Base-by-base conservation (phyloP, 2,888 invertebrate species). In the Eustalomyia histrio region DNA sequence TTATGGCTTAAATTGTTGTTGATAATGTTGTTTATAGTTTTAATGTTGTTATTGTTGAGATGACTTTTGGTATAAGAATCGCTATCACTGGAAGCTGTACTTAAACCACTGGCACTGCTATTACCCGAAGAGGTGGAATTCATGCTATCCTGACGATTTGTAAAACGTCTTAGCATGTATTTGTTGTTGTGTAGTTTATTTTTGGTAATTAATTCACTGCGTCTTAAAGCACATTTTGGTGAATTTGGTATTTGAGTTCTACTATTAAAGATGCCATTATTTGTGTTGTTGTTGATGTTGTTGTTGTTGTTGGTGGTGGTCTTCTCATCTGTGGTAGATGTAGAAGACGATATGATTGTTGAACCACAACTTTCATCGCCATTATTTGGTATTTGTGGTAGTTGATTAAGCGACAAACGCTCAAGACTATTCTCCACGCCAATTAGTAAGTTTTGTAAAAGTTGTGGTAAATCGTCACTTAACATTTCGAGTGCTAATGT, bases 391-490 rank as follows among this genome's bases (percentile, higher is more conserved):
- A 91, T 93, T 84, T 39, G 94, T 80, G 92, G 92, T 74, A 94
- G 89, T 84, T 94, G 94, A 89, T 94, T 94, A 84, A 94, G 88
- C 80, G 93, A 93, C 83, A 94, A 92, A 80, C 94, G 91, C 86
- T 93, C 93, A 86, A 94, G 93, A 84, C 93, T 94, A 79, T 93
- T 93, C 89, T 94, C 94, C 68, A 94, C 94, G 76, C 94, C 93
- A 68, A 94, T 92, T 64, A 94, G 91, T 69, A 94, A 91, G 86
- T 92, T 93, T 87, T 93, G 93, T 84, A 94, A 91, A 83, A 94
- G 92, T 84, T 93, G 92, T 60, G 94, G 93, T 84, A 94, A 88
- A 83, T 93, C 93, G 83, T 92, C 92, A 79, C 83, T 84, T 76
- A 88, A 85, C 86, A 88, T 90, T 85, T 91, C 90, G 83, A 90